Base-by-base conservation (phyloP, 2,888 invertebrate species). In the Epinotia demarniana region DNA sequence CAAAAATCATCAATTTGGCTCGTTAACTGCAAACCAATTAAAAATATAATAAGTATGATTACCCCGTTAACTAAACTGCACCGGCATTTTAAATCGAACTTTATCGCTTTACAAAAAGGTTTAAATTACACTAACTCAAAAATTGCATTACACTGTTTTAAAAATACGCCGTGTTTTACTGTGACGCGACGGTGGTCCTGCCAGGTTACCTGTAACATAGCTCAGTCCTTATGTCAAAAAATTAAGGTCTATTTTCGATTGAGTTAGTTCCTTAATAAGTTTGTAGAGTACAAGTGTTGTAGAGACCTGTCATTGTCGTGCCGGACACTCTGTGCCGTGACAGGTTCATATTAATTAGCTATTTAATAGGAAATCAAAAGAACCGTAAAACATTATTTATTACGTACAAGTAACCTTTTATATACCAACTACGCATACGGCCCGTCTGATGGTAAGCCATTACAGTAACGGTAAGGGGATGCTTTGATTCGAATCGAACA, bases 11-110 rank as follows among this genome's bases (percentile, higher is more conserved):
- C 19, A 64, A 46, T 8, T 63, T 12, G 4, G 11, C 64, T 49
- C 49, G 49, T 64, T 64, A 49, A 49, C 23, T 27, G 64, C 64
- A 49, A 64, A 64, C 27, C 64, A 43, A 61, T 60, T 27, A 60
- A 60, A n/a, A 9, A 49, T n/a, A 64, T 64, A 49, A 49, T 27
- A 61, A 6, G 3, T 16, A 49, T n/a, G 16, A n/a, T 16, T 27
- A 16, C 27, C 60, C 33, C 53, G n/a, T n/a, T 53, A 39, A n/a
- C 53, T 53, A 16, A 49, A 16, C 12, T 13, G 1, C 9, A 5
- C 12, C 11, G 3, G 13, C 23, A 46, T 46, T n/a, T 9, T 13
- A 64, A 64, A 49, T 27, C 19, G 8, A 64, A 27, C 64, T 49
- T 27, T 64, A 64, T 0, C 3, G 9, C 0, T 49, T 64, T 13